Percentiles rank a stretch among this genome's conserved stretches.
These are phyloP conservation scores for Brachypteracias leptosomus DNA, from an alignment of 2,113 vertebrate species.

Conservation along the genomic window DNA sequence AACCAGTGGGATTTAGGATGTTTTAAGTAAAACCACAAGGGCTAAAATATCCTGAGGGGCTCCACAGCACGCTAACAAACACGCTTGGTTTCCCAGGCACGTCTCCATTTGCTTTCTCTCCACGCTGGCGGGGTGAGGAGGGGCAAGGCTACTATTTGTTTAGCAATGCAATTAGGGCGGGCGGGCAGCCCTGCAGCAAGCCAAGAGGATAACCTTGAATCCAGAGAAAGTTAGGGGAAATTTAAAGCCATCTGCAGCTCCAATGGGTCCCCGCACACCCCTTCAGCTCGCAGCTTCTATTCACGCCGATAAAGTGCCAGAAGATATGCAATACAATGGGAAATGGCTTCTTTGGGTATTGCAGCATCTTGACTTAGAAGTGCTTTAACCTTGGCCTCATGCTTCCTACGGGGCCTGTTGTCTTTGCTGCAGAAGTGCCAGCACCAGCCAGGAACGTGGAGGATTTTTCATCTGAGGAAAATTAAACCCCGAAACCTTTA, in stretches of 20 bases:
- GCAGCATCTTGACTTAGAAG: constrained; percentile 59
- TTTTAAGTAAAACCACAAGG: background rate
- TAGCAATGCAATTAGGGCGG: constrained; percentile 28
- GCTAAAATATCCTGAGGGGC: background rate
- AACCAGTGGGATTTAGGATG: background rate
- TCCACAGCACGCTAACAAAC: background rate
- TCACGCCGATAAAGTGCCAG: constrained; percentile 51
- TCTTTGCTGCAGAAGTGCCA: constrained; percentile 1
- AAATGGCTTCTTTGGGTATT: constrained; percentile 72
- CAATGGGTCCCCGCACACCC: constrained; percentile 59
- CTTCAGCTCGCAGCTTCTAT: constrained; percentile 25
- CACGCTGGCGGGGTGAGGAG: background rate
- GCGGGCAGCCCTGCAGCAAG: background rate
- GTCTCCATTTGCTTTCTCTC: background rate
- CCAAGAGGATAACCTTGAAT: constrained; percentile 64
- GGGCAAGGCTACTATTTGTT: background rate
- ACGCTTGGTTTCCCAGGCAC: background rate
- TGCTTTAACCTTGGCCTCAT: constrained; percentile 74
- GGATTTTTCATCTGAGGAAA: constrained; percentile 66
- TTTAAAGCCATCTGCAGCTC: constrained; percentile 57
- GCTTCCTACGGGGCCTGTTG: constrained; percentile 61
- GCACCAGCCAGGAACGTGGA: background rate
- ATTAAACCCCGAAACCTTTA: constrained; percentile 66
- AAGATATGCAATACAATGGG: constrained; percentile 59
- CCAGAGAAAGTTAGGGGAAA: constrained; percentile 46